phyloP scores from a whole-genome alignment of 2,797 vertebrate species.

The Allobates femoralis region DNA sequence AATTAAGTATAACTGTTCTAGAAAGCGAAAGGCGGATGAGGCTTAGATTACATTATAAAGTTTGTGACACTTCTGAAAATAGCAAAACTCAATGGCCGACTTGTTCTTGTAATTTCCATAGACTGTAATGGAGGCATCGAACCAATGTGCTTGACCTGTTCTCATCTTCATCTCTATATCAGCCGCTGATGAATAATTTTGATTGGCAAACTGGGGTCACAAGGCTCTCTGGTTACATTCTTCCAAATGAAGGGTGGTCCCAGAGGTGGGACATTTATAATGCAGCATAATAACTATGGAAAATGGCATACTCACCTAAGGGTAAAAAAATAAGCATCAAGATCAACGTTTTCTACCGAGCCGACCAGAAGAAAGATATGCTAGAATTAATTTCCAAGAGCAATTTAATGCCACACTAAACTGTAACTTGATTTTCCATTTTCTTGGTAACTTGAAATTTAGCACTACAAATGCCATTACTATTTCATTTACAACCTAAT shows the following conservation, averaged over 20 bases:
- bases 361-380: neutral
- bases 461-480: constrained; percentile 22
- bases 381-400: neutral
- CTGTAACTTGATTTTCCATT: neutral
- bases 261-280: too few species aligned
- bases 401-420: neutral
- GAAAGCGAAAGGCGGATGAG: too few species aligned
- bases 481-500: constrained; percentile 30
- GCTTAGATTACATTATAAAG: too few species aligned
- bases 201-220: too few species aligned
- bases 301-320: neutral
- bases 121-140: neutral
- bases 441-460: neutral
- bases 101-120: neutral
- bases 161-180: neutral
- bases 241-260: too few species aligned
- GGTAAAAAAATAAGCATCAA: neutral
- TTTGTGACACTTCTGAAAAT: neutral
- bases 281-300: neutral
- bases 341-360: neutral
- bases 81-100: neutral
- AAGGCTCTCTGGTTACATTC: too few species aligned
- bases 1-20: too few species aligned
- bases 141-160: neutral
- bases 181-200: too few species aligned